A percentile compares a stretch with the other conserved stretches of the same genome.
phyloP scores from a whole-genome alignment of 2,797 vertebrate genomes.

The Smutsia gigantea region DNA sequence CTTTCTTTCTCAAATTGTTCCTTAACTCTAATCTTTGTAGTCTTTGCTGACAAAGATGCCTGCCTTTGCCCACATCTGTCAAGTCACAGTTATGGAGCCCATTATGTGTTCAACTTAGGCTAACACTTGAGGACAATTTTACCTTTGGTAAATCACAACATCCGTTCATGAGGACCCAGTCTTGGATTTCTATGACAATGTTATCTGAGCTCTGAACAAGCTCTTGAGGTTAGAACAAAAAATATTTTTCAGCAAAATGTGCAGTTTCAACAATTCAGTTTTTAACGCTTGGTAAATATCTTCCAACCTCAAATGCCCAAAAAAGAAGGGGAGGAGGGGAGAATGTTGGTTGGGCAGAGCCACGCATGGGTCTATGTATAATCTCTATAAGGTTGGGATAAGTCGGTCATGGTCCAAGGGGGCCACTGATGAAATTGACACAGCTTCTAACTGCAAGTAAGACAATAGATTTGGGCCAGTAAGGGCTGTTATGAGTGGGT shows the following conservation, averaged over 20 bases:
- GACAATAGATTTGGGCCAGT: neutral
- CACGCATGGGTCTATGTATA: neutral
- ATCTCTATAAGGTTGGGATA: neutral
- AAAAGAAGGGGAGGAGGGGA: neutral
- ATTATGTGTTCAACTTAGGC: neutral
- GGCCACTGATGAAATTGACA: neutral
- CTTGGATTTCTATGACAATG: neutral
- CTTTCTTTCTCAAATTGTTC: constrained; percentile 19
- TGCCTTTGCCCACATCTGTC: neutral
- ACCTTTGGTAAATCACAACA: neutral
- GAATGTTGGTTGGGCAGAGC: neutral
- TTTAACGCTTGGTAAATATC: neutral
- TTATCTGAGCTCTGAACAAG: neutral
- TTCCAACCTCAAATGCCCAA: neutral
- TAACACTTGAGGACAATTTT: neutral
- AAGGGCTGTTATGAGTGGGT: neutral
- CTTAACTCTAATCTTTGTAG: neutral
- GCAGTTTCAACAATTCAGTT: neutral
- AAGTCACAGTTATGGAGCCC: neutral
- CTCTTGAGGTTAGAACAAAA: neutral
- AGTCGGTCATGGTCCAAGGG: neutral
- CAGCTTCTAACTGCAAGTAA: neutral
- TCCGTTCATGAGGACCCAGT: neutral
- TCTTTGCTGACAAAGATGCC: neutral
- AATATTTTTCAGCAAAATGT: constrained; percentile 13